These are phyloP conservation scores for Strix uralensis DNA, from an alignment of 2,113 vertebrate genomes.

Conservation along the genomic window DNA sequence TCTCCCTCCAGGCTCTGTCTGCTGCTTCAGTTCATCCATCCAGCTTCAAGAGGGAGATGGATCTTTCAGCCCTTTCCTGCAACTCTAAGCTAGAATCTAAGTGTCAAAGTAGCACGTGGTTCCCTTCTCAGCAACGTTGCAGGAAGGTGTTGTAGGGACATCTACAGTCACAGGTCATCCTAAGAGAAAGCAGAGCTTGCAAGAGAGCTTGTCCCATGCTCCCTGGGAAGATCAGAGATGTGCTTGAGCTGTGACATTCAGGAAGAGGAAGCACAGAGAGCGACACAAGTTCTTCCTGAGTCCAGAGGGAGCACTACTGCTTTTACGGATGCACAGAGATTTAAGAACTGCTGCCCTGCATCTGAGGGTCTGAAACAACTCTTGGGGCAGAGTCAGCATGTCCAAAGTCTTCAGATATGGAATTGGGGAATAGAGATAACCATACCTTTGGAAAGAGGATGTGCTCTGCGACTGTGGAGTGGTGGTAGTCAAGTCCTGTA, in stretches of 20 bases:
- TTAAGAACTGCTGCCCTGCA: neutral
- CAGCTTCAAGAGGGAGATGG: conserved; percentile 57
- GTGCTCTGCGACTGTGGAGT: neutral
- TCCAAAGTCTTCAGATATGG: neutral
- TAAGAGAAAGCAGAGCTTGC: neutral
- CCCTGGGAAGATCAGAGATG: neutral
- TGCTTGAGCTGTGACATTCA: neutral
- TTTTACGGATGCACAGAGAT: neutral
- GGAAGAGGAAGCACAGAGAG: neutral
- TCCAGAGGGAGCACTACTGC: neutral
- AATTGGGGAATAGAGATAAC: neutral
- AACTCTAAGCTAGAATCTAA: neutral
- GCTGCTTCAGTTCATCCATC: conserved; percentile 67
- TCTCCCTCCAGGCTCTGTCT: conserved; percentile 56
- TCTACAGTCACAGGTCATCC: neutral
- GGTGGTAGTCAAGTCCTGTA: neutral
- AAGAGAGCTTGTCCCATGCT: neutral
- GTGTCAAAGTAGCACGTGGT: neutral
- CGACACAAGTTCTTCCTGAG: neutral
- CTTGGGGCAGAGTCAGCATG: neutral
- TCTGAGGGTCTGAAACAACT: neutral
- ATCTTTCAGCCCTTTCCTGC: conserved; percentile 47
- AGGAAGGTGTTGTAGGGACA: neutral
- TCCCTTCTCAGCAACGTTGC: neutral
- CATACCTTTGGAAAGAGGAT: neutral